These are phyloP conservation scores for Eolophus roseicapilla DNA, from an alignment of 2,113 vertebrate species.

Conservation along the genomic window DNA sequence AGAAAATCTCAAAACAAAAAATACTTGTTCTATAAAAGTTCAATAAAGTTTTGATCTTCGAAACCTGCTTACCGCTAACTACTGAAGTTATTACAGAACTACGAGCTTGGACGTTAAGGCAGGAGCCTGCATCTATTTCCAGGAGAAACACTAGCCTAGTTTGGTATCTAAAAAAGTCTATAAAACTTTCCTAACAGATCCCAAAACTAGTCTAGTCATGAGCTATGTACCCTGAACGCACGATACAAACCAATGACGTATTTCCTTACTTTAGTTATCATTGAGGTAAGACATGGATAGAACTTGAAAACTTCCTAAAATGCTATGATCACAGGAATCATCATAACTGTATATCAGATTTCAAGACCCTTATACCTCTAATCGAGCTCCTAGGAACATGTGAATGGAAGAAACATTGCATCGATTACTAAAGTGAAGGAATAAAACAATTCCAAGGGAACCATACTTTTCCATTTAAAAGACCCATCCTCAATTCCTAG, in stretches of 20 bases:
- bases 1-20: background rate
- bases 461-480: background rate
- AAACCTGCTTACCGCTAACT: background rate
- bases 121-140: background rate
- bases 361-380: background rate
- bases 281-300: background rate
- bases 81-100: background rate
- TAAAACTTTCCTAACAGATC: background rate
- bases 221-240: background rate
- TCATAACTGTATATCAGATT: background rate
- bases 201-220: background rate
- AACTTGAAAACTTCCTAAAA: background rate
- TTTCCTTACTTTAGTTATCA: background rate
- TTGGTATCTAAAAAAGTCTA: background rate
- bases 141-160: background rate
- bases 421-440: background rate
- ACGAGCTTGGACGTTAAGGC: background rate
- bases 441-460: background rate
- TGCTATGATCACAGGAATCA: background rate
- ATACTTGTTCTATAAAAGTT: background rate
- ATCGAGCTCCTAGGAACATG: background rate
- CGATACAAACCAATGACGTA: background rate
- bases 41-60: background rate
- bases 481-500: background rate
- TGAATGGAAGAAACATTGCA: background rate